These are phyloP conservation scores for Punctoribates punctum DNA, from an alignment of 2,888 invertebrate genomes.

Conservation along the genomic window DNA sequence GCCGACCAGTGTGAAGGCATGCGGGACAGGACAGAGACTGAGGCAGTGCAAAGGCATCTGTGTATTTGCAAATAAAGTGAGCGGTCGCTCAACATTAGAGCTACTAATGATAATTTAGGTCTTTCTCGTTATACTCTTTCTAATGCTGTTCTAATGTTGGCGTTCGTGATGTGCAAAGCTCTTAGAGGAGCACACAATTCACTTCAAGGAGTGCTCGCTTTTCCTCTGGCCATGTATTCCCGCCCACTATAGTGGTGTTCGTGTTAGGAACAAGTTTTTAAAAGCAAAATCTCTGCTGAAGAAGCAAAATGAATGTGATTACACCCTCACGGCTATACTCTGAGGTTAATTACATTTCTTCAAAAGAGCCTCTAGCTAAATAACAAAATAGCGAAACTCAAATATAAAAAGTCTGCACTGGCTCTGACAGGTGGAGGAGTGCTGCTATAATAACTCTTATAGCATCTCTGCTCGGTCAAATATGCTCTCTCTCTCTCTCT, in stretches of 20 bases:
- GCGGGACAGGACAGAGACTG: neutral
- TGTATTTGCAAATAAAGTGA: slow-evolving; percentile 30
- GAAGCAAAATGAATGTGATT: slow-evolving; percentile 37
- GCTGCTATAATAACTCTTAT: slow-evolving; percentile 38
- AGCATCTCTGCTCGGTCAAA: slow-evolving; percentile 19
- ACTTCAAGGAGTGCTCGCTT: slow-evolving; percentile 33
- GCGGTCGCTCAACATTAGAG: slow-evolving; percentile 27
- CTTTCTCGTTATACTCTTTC: slow-evolving; percentile 14
- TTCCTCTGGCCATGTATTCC: slow-evolving; percentile 26
- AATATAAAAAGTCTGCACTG: slow-evolving; percentile 35
- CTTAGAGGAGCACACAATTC: slow-evolving; percentile 29
- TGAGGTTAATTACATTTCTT: slow-evolving; percentile 37
- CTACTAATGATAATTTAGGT: slow-evolving; percentile 34
- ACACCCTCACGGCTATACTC: slow-evolving; percentile 38
- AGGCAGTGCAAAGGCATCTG: neutral
- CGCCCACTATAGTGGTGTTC: slow-evolving; percentile 31
- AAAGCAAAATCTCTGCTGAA: slow-evolving; percentile 27
- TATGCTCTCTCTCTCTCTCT: too few species aligned
- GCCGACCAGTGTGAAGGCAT: neutral
- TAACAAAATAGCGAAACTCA: slow-evolving; percentile 35
- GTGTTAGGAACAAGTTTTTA: slow-evolving; percentile 30
- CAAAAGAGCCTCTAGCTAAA: slow-evolving; percentile 9
- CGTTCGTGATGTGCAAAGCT: slow-evolving; percentile 6
- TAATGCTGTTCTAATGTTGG: neutral
- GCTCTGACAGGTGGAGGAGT: slow-evolving; percentile 37